Evolutionary conservation across 2,797 vertebrate species (phyloP), one percentile per base, ranked within the genome.

Genomic region (Petrocephalus schoutedeni): DNA sequence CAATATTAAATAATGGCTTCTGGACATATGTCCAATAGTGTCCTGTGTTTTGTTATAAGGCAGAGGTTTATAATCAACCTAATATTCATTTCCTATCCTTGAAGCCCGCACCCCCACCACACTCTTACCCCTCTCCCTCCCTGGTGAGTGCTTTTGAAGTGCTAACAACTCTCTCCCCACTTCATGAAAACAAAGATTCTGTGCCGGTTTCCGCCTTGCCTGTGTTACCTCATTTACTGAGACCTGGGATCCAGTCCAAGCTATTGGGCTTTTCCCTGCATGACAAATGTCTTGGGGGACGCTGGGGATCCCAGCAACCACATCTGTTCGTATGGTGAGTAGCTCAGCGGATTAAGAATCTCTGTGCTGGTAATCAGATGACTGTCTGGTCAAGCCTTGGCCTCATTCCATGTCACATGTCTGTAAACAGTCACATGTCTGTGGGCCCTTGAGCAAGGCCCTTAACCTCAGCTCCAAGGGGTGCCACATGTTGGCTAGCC

Each of bases 101-200:
- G 93, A 94, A 92, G 90, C 88, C 89, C 77, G 87, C 87, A 19
- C 83, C 51, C 28, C 28, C 58, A 49, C 84, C 94, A 93, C 93
- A 92, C 94, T 94, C 95, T 94, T 93, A 94, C 6, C 36, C 9
- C 67, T 92, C 93, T 95, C 94, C 94, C 93, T 96, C 96, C 95
- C 96, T 95, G 96, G 96, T 96, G 96, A 95, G 94, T 91, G 93
- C 94, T 96, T 97, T 97, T 97, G 97, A 97, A 96, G 96, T 97
- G 96, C 94, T 96, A 97, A 97, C 95, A 95, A 96, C 91, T 95
- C 93, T 95, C 94, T 95, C 95, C 94, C 96, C 95, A 96, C 96
- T 96, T 96, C 96, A 96, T 92, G 94, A 94, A 95, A 94, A 96
- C 95, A 96, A 96, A 96, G 95, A 95, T 96, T 95, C 93, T 94